These are phyloP conservation scores for Siniperca scherzeri DNA, from an alignment of 2,797 vertebrate genomes.

Conservation along the genomic window DNA sequence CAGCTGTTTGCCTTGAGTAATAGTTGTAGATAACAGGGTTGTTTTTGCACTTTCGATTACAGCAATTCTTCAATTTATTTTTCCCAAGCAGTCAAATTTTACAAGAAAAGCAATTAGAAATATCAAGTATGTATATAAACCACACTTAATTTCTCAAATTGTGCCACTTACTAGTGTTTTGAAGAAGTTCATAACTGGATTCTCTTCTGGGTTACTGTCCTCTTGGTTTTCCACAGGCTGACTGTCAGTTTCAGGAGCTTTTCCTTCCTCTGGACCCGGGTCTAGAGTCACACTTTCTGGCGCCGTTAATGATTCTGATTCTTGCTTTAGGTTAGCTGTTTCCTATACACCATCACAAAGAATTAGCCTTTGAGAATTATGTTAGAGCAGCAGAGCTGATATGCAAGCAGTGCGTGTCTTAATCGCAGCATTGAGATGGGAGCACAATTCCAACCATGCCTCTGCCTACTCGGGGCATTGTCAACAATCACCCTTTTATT, in stretches of 20 bases:
- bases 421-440: constrained; percentile 86
- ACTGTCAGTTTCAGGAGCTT: constrained; percentile 50
- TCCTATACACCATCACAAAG: constrained; percentile 87
- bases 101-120: constrained; percentile 15
- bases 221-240: constrained; percentile 69
- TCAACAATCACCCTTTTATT: constrained; percentile 89
- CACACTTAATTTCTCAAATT: neutral
- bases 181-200: constrained; percentile 98
- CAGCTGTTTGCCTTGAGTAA: constrained; percentile 3
- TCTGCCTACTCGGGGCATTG: constrained; percentile 86
- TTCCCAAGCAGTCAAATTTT: neutral
- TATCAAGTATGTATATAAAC: neutral
- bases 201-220: constrained; percentile 78
- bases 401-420: constrained; percentile 80
- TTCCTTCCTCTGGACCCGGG: constrained; percentile 56
- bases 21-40: constrained; percentile 2
- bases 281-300: constrained; percentile 68
- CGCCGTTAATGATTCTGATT: constrained; percentile 58
- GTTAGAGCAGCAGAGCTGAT: constrained; percentile 78
- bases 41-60: constrained; percentile 13
- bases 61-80: neutral
- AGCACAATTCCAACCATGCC: constrained; percentile 90
- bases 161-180: constrained; percentile 92
- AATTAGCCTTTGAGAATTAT: constrained; percentile 77
- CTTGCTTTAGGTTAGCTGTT: constrained; percentile 80